Percentiles rank a stretch among this genome's conserved stretches.
These are phyloP conservation scores for Ivindomyrus marchei DNA, from an alignment of 2,113 vertebrate species.

Conservation along the genomic window DNA sequence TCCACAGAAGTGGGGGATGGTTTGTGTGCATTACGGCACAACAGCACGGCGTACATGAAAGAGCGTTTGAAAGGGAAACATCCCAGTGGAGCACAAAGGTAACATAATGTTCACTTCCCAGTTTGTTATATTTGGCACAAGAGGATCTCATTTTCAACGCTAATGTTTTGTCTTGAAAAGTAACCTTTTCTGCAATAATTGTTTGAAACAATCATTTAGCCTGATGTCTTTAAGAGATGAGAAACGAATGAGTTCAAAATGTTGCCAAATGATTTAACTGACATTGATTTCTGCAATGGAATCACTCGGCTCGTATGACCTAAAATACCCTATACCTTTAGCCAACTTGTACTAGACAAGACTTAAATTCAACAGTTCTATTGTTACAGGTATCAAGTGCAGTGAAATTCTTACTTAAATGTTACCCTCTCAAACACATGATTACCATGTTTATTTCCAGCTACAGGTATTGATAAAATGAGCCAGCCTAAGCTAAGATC, in stretches of 20 bases:
- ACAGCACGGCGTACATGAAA: not conserved
- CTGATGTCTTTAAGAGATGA: not conserved
- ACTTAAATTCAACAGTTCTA: not conserved
- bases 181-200: not conserved
- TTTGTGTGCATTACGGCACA: not conserved
- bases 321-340: not conserved
- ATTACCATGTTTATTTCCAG: not conserved
- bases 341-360: not conserved
- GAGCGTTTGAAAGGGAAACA: not conserved
- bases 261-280: not conserved
- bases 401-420: not conserved
- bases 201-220: not conserved
- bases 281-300: not conserved
- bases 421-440: not conserved
- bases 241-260: not conserved
- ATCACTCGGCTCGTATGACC: not conserved
- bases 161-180: not conserved
- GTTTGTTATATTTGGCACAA: not conserved
- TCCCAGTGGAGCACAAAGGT: not conserved
- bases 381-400: not conserved
- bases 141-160: not conserved
- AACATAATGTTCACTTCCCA: not conserved
- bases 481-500: not conserved
- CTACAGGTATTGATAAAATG: not conserved
- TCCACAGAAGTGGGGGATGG: not conserved